Percentiles rank a stretch among this genome's conserved stretches.
These are phyloP conservation scores for Onychostruthus taczanowskii DNA, from an alignment of 2,113 vertebrate genomes.

Conservation along the genomic window DNA sequence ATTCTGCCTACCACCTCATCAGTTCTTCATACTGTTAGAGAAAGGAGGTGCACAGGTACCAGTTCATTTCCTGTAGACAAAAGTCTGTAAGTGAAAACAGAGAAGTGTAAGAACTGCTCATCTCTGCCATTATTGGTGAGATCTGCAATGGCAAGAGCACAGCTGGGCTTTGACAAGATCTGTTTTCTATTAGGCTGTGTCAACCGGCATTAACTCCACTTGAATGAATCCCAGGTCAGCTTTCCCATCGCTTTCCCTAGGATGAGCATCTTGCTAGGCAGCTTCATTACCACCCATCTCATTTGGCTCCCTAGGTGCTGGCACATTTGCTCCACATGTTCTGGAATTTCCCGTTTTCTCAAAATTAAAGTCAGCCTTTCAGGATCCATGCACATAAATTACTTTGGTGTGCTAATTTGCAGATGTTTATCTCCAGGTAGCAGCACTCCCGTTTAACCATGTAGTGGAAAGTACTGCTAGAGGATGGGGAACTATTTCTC, in stretches of 20 bases:
- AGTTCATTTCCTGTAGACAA: not conserved
- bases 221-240: not conserved
- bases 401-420: not conserved
- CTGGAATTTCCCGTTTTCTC: slow-evolving; percentile 62
- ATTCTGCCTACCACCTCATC: not conserved
- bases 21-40: not conserved
- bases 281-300: not conserved
- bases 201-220: not conserved
- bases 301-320: not conserved
- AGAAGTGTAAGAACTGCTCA: not conserved
- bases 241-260: not conserved
- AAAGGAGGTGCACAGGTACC: not conserved
- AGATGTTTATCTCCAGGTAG: slow-evolving; percentile 54
- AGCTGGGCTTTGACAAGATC: not conserved
- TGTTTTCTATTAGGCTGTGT: not conserved
- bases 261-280: not conserved
- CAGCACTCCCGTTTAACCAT: slow-evolving; percentile 25
- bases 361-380: slow-evolving; percentile 43
- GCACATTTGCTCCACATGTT: not conserved
- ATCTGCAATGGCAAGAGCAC: not conserved
- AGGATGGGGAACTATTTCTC: not conserved
- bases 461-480: not conserved
- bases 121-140: not conserved
- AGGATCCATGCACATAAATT: slow-evolving; percentile 49
- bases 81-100: not conserved